A percentile compares a stretch with the other conserved stretches of the same genome.
phyloP scores from a whole-genome alignment of 2,888 invertebrate species.

The Amphipoea lucens region DNA sequence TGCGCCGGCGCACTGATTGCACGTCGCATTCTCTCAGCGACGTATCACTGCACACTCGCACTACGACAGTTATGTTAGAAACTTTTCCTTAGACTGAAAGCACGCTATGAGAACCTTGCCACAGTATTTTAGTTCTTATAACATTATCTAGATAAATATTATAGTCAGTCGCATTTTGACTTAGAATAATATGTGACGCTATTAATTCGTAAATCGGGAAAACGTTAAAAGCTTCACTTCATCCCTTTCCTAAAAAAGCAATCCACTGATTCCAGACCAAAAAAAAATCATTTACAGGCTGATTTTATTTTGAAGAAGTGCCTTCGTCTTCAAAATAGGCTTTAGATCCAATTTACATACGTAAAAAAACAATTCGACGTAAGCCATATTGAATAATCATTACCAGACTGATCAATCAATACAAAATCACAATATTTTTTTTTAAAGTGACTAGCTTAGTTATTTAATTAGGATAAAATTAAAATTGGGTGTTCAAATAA shows the following conservation, averaged over 20 bases:
- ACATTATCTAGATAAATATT: constrained; percentile 53
- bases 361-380: constrained; percentile 4
- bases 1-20: constrained; percentile 39
- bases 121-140: constrained; percentile 71
- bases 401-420: constrained; percentile 50
- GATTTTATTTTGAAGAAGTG: constrained; percentile 15
- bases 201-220: constrained; percentile 34
- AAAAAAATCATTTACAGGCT: constrained; percentile 34
- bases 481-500: constrained; percentile 53
- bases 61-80: constrained; percentile 52
- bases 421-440: constrained; percentile 53
- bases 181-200: constrained; percentile 39
- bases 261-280: constrained; percentile 47
- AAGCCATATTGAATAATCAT: constrained; percentile 17
- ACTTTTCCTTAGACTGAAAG: constrained; percentile 57
- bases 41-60: constrained; percentile 60
- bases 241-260: constrained; percentile 23
- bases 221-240: constrained; percentile 10
- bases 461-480: constrained; percentile 66
- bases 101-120: constrained; percentile 69
- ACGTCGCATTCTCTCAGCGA: constrained; percentile 64
- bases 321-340: constrained; percentile 48
- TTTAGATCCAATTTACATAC: constrained; percentile 14
- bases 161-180: constrained; percentile 51
- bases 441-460: constrained; percentile 64